Conservation (phyloP, 2,797 vertebrate genomes). For the Sebastes vulpes region DNA sequence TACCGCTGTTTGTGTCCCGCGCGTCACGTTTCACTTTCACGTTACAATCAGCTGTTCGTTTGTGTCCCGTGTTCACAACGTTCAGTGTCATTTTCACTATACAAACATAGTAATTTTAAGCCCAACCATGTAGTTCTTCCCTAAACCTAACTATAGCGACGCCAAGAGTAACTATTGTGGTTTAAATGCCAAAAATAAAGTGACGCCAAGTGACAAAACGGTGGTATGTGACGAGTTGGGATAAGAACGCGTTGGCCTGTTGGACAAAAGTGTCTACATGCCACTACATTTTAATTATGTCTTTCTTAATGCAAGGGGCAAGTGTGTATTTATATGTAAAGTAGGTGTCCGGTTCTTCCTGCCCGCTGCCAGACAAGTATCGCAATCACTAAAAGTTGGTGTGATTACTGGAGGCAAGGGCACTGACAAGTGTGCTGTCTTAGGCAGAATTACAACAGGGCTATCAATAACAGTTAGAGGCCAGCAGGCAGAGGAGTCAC, state of each 20-base stretch:
- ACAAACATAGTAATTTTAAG: too few species aligned
- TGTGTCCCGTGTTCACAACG: too few species aligned
- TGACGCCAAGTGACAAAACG: too few species aligned
- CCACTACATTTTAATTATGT: constrained; percentile 17
- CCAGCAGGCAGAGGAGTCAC: constrained; percentile 38
- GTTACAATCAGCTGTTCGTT: too few species aligned
- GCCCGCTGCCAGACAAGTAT: constrained; percentile 40
- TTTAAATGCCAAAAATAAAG: too few species aligned
- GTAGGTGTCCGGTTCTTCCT: constrained; percentile 19
- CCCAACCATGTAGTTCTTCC: too few species aligned
- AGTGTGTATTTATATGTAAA: constrained; percentile 64
- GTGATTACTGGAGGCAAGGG: constrained; percentile 84
- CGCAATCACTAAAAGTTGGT: constrained; percentile 81
- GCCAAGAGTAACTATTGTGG: too few species aligned
- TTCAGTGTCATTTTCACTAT: too few species aligned
- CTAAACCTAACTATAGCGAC: too few species aligned
- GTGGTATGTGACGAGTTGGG: too few species aligned
- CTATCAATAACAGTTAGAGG: constrained; percentile 87
- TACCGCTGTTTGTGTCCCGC: too few species aligned
- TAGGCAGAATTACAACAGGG: constrained; percentile 79
- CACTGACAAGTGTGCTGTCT: constrained; percentile 81
- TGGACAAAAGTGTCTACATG: not conserved
- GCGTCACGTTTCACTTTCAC: too few species aligned
- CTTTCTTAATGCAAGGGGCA: constrained; percentile 27
- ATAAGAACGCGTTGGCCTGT: not conserved